Conservation (phyloP, 2,888 invertebrate species). For the Leucoma salicis region DNA sequence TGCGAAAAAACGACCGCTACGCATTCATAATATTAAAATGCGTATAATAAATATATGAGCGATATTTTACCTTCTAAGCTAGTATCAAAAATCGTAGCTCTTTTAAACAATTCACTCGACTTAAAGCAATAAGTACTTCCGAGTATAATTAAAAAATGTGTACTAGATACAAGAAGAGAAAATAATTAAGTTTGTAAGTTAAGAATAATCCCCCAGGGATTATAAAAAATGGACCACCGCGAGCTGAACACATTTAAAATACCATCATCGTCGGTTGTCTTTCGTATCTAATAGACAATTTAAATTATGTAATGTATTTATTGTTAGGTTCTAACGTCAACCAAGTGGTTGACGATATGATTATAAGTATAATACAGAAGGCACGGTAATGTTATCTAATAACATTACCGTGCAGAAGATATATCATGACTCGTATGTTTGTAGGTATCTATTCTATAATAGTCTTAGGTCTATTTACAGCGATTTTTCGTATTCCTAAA, state of each 20-base stretch:
- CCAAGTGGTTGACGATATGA: too few relatives aligned
- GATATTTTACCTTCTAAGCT: too few relatives aligned
- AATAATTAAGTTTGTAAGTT: conserved; percentile 37
- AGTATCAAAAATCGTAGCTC: not conserved
- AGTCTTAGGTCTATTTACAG: too few relatives aligned
- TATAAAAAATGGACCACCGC: conserved; percentile 45
- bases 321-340: too few relatives aligned
- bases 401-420: too few relatives aligned
- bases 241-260: conserved; percentile 24
- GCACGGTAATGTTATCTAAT: too few relatives aligned
- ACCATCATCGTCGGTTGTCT: not conserved
- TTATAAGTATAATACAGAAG: too few relatives aligned
- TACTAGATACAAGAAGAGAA: conserved; percentile 16
- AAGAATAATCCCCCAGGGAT: conserved; percentile 44
- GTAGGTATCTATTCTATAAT: too few relatives aligned
- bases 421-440: too few relatives aligned
- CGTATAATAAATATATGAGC: conserved; percentile 1
- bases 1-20: conserved; percentile 18
- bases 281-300: not conserved
- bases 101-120: not conserved
- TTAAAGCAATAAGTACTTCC: conserved; percentile 10
- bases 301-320: not conserved
- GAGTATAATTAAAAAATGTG: conserved; percentile 30
- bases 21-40: conserved; percentile 7
- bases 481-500: too few relatives aligned